Base-by-base conservation (phyloP, 2,797 vertebrate genomes). In the Hippopotamyrus pictus region DNA sequence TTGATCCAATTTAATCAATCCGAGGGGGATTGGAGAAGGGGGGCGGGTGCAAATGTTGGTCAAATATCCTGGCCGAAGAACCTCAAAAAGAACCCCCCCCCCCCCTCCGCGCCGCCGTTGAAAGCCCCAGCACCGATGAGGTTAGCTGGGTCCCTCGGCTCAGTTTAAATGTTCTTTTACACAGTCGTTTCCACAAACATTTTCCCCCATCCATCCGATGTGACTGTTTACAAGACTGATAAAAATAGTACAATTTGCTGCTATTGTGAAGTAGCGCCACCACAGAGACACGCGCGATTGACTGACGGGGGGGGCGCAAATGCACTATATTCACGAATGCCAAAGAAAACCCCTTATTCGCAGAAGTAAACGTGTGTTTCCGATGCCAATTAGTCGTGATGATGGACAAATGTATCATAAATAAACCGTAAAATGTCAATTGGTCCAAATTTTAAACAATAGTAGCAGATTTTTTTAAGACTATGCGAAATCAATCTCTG, bases 1-100 rank as follows among this genome's bases (percentile, higher is more conserved):
- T 99, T 99, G 98, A 99, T 98, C 97, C 98, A 99, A 99, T 99
- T 98, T 97, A 98, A 99, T 98, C 97, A 98, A 97, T 98, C 97
- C 96, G 95, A 97, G 96, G 95, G 96, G 95, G 95, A 97, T 94
- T 94, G 92, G 88, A 93, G 95, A 93, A 92, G 94, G 92, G 94
- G 94, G 93, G 94, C 92, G 96, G 96, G 96, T 98, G 96, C 94
- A 97, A 97, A 97, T 92, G 88, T 96, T 98, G 98, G 98, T 99
- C 98, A 98, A 97, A 97, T 96, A 95, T 96, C 96, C 95, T 96
- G 95, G 96, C 95, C 96, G 95, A 94, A 94, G 94, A 89, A 92
- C 90, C 91, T 90, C 91, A 89, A 90, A 91, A 90, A 82, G 90
- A 82, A 90, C 29, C 89, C 76, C 90, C 88, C 84, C 54, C 44